Conservation (phyloP, 2,113 vertebrate species). For the Entomyzon cyanotis region DNA sequence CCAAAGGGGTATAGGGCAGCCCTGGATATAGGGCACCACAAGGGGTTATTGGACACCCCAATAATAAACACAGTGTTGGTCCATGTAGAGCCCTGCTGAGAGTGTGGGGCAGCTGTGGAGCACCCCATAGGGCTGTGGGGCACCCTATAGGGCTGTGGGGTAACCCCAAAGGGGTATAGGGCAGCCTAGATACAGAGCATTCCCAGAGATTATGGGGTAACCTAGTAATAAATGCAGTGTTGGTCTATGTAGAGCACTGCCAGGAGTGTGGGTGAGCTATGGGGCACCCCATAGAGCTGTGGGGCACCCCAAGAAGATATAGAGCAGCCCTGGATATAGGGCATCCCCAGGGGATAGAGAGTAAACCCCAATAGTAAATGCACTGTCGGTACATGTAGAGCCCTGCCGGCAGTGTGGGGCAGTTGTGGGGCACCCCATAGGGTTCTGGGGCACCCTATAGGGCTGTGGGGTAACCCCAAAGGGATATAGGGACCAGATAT, state of each 20-base stretch:
- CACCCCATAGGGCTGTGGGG: neutral
- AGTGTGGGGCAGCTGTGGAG: neutral
- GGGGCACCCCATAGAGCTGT: too few species aligned
- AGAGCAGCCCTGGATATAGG: too few species aligned
- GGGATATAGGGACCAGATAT: neutral
- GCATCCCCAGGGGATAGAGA: too few species aligned
- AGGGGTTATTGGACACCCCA: neutral
- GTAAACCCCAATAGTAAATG: neutral
- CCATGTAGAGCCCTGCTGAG: constrained; percentile 90
- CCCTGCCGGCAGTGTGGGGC: neutral
- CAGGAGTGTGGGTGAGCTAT: too few species aligned
- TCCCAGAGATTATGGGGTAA: too few species aligned
- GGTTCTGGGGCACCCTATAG: neutral
- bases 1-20: too few species aligned
- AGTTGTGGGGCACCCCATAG: neutral
- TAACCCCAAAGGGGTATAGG: neutral
- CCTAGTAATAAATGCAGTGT: too few species aligned
- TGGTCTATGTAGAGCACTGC: too few species aligned
- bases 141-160: neutral
- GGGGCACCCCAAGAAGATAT: too few species aligned
- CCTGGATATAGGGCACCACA: too few species aligned
- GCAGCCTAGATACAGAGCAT: too few species aligned
- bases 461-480: neutral
- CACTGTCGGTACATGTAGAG: neutral
- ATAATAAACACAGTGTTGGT: constrained; percentile 85